Evolutionary conservation across 2,113 vertebrate genomes (phyloP).

Genomic region (Trogon surrucura): DNA sequence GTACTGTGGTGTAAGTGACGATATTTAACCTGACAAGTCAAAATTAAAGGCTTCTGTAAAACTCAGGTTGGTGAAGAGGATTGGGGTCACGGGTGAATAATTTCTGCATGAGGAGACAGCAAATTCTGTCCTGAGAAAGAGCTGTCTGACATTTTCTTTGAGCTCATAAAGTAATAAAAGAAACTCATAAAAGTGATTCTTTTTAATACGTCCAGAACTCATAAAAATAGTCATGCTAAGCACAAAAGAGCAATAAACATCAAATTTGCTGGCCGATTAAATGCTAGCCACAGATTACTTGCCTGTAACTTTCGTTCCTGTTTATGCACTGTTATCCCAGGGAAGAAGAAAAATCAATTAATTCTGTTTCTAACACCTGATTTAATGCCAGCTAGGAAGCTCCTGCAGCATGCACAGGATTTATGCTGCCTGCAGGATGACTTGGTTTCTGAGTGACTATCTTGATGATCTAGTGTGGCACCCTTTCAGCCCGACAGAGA

Average conservation of each 20-base stretch:
- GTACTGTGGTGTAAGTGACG: neutral
- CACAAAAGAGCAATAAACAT: slow-evolving; percentile 2
- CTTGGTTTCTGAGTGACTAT: neutral
- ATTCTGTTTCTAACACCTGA: neutral
- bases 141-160: neutral
- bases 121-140: neutral
- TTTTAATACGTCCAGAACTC: neutral
- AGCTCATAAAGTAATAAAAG: neutral
- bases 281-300: neutral
- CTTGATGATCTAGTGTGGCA: neutral
- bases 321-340: neutral
- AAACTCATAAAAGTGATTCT: neutral
- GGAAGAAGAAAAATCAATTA: slow-evolving; percentile 1
- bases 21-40: neutral
- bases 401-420: neutral
- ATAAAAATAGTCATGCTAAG: neutral
- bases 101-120: neutral
- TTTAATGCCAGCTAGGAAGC: neutral
- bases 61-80: neutral
- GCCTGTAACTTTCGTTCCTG: neutral
- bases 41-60: neutral
- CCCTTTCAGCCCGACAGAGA: neutral
- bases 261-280: slow-evolving; percentile 4
- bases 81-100: neutral
- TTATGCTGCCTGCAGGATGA: neutral